A percentile compares a stretch with the other conserved stretches of the same genome.
Evolutionary conservation across 2,888 invertebrate genomes (phyloP).

Genomic region (Xylocampa areola): DNA sequence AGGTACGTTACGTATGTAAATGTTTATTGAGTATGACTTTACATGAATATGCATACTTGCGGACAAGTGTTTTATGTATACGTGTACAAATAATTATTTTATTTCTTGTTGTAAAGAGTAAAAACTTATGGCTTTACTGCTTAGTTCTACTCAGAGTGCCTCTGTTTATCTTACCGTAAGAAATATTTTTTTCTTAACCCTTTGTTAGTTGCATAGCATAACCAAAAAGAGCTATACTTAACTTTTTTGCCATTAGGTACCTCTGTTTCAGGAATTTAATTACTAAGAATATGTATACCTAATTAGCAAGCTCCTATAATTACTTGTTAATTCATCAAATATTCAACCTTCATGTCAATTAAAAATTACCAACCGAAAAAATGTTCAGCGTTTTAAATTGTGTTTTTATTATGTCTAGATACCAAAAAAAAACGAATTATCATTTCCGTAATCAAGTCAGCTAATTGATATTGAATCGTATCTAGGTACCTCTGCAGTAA

Average conservation of each 20-base stretch:
- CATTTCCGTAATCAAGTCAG: constrained; percentile 41
- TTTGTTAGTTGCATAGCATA: no score
- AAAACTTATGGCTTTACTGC: no score
- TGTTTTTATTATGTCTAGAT: constrained; percentile 33
- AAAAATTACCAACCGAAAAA: constrained; percentile 26
- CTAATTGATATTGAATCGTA: constrained; percentile 13
- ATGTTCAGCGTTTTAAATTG: constrained; percentile 22
- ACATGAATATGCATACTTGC: constrained; percentile 30
- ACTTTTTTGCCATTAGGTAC: no score
- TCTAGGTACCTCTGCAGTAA: constrained; percentile 6
- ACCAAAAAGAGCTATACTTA: no score
- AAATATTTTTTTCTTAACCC: no score
- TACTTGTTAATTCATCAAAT: constrained; percentile 26
- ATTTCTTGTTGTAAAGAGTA: no score
- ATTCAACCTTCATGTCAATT: constrained; percentile 43
- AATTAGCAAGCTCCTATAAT: constrained; percentile 42
- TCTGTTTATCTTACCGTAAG: no score
- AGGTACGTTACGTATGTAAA: constrained; percentile 17
- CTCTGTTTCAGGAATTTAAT: no score
- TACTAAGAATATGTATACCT: constrained; percentile 20
- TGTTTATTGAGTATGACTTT: constrained; percentile 5
- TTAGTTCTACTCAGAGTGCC: no score
- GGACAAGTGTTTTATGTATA: neutral
- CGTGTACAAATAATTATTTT: no score
- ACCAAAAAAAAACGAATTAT: constrained; percentile 34